Conservation (phyloP, 92 coral and sea anemone species). For the Palythoa caribaeorum region DNA sequence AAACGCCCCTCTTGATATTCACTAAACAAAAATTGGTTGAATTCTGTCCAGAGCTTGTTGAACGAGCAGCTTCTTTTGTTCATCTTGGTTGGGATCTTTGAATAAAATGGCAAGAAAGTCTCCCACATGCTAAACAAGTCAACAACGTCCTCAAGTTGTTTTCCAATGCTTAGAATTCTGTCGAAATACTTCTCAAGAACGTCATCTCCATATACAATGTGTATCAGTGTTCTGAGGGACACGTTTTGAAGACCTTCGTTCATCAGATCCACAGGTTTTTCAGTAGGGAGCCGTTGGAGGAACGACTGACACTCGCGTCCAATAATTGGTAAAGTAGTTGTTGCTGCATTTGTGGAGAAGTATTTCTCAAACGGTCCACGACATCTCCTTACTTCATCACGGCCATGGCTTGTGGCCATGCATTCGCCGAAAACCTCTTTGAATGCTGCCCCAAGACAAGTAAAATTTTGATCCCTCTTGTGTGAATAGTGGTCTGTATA, state of each 20-base stretch:
- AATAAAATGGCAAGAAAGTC: constrained; percentile 84
- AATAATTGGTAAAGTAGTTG: constrained; percentile 63
- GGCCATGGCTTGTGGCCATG: constrained; percentile 89
- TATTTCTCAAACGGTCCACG: constrained; percentile 97
- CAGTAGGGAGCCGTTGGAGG: constrained; percentile 62
- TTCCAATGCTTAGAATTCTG: constrained; percentile 66
- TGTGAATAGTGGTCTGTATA: constrained; percentile 94
- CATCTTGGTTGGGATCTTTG: constrained; percentile 74
- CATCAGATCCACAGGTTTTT: constrained; percentile 75
- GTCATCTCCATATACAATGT: constrained; percentile 84
- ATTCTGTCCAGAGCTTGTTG: constrained; percentile 77
- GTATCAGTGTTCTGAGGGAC: constrained; percentile 79
- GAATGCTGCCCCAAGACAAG: constrained; percentile 83
- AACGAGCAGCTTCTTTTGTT: constrained; percentile 69
- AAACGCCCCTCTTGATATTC: constrained; percentile 87
- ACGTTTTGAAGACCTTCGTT: constrained; percentile 69
- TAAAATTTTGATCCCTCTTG: constrained; percentile 82
- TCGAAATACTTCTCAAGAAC: constrained; percentile 76
- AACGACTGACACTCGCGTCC: constrained; percentile 82
- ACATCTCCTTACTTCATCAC: constrained; percentile 87
- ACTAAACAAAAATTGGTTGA: constrained; percentile 76
- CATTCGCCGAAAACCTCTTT: constrained; percentile 79
- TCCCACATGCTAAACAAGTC: constrained; percentile 68
- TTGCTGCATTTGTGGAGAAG: constrained; percentile 75
- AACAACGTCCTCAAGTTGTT: constrained; percentile 69